phyloP scores from a whole-genome alignment of 2,797 vertebrate species.

The Eidolon dupreanum region DNA sequence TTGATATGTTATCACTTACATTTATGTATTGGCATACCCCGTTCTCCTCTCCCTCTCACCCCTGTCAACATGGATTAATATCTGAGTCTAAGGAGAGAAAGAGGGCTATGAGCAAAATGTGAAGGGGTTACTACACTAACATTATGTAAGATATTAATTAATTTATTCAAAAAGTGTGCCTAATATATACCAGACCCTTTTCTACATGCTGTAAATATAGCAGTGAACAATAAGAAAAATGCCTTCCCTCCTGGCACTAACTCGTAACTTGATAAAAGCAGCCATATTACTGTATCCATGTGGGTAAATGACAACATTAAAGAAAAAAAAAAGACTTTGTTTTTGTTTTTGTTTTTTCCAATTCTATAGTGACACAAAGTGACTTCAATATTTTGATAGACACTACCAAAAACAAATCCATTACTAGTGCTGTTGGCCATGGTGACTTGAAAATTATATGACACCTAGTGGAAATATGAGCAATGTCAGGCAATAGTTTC shows the following conservation, averaged over 20 bases:
- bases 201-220: background rate
- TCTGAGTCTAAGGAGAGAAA: background rate
- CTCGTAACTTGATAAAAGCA: background rate
- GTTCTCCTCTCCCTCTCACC: background rate
- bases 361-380: background rate
- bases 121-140: background rate
- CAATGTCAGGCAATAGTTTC: background rate
- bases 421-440: background rate
- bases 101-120: rapidly evolving
- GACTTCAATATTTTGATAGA: background rate
- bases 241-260: background rate
- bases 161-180: background rate
- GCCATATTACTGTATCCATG: background rate
- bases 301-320: background rate
- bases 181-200: background rate
- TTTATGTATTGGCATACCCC: background rate
- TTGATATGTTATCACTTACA: background rate
- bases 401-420: background rate
- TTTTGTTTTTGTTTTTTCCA: background rate
- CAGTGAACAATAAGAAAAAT: background rate
- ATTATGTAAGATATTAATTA: background rate
- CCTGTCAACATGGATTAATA: background rate
- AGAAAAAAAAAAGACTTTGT: background rate
- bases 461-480: background rate
- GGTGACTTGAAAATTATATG: background rate